A percentile compares a stretch with the other conserved stretches of the same genome.
Conservation (phyloP, 2,113 vertebrate genomes). For the Thunnus maccoyii region DNA sequence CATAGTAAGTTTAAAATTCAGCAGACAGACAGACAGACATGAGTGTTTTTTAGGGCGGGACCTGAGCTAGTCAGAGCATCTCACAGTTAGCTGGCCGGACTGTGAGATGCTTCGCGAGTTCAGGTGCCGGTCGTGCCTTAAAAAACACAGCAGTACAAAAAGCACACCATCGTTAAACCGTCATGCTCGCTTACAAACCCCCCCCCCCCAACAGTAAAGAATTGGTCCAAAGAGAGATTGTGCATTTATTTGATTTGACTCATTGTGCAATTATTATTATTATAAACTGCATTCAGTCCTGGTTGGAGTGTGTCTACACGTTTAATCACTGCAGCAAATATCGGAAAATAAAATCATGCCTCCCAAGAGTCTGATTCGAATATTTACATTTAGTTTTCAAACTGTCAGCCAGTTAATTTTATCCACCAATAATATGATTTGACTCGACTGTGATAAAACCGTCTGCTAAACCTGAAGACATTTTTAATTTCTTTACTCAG, state of each 20-base stretch:
- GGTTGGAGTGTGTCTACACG: neutral
- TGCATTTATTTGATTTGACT: conserved; percentile 64
- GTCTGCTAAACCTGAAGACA: neutral
- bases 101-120: conserved; percentile 35
- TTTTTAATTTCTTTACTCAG: neutral
- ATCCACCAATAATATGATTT: neutral
- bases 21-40: conserved; percentile 42
- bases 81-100: conserved; percentile 9
- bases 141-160: conserved; percentile 66
- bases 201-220: neutral
- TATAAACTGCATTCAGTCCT: conserved; percentile 19
- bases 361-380: neutral
- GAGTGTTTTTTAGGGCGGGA: neutral
- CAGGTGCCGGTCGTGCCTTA: conserved; percentile 37
- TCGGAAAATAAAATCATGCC: neutral
- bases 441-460: neutral
- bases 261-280: conserved; percentile 45
- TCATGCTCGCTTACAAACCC: conserved; percentile 57
- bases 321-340: neutral
- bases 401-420: neutral
- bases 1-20: conserved; percentile 85
- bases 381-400: neutral
- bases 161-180: conserved; percentile 50
- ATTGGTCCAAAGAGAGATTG: conserved; percentile 74
- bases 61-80: conserved; percentile 27